Evolutionary conservation across 2,797 vertebrate genomes (phyloP).

Genomic region (Coregonus suidteri): DNA sequence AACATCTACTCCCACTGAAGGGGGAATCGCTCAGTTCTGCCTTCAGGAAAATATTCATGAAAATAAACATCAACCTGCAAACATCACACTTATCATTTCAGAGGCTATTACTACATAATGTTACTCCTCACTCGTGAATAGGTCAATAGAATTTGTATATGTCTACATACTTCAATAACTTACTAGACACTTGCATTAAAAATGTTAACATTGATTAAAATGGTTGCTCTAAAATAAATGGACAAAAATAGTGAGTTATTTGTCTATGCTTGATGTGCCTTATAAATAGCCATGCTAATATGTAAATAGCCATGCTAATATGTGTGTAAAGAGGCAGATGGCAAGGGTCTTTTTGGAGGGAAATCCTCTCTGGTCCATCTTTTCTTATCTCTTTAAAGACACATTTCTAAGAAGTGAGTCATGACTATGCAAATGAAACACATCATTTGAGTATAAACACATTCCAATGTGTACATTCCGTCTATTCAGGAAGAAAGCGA

Average conservation of each 20-base stretch:
- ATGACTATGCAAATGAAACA: conserved; percentile 42
- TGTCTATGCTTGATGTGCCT: conserved; percentile 12
- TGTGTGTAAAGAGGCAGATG: conserved; percentile 39
- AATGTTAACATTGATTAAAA: neutral
- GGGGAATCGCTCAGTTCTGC: too few species aligned
- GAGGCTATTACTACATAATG: neutral
- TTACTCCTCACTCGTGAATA: neutral
- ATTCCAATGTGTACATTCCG: conserved; percentile 54
- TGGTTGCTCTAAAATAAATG: conserved; percentile 5
- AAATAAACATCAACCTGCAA: neutral
- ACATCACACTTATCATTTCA: too few species aligned
- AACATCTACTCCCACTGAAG: conserved; percentile 39
- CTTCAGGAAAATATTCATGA: too few species aligned
- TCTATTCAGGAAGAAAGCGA: conserved; percentile 44
- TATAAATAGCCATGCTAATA: conserved; percentile 5
- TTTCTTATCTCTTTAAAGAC: conserved; percentile 38
- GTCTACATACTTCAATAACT: neutral
- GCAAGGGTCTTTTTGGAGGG: conserved; percentile 51
- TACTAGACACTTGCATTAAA: conserved; percentile 2
- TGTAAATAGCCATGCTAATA: conserved; percentile 14
- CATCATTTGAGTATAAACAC: conserved; percentile 44
- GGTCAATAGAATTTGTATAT: neutral
- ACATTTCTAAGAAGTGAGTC: conserved; percentile 54
- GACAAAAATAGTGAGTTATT: conserved; percentile 10
- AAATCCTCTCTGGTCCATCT: conserved; percentile 37